Percentiles rank a stretch among this genome's conserved stretches.
Evolutionary conservation across 2,888 invertebrate genomes (phyloP).

Genomic region (Mantis religiosa): DNA sequence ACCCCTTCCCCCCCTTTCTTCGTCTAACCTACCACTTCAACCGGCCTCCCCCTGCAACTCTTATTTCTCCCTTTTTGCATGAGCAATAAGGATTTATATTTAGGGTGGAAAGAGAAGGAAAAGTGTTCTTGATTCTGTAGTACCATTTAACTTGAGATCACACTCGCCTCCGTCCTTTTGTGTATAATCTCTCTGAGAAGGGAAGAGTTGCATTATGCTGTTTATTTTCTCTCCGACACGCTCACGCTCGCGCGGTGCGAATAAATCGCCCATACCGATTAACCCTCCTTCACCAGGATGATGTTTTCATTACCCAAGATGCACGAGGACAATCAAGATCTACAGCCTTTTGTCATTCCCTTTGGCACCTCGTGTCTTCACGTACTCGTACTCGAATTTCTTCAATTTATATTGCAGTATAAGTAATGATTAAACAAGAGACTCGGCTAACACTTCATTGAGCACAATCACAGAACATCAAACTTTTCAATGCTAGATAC

Average conservation of each 20-base stretch:
- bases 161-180: background rate
- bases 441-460: no score
- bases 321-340: no score
- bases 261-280: background rate
- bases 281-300: background rate
- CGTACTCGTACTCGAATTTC: no score
- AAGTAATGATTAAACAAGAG: no score
- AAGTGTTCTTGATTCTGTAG: constrained; percentile 3
- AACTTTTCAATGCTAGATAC: no score
- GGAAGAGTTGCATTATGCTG: background rate
- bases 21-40: constrained; percentile 1
- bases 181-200: background rate
- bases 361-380: no score
- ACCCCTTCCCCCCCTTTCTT: constrained; percentile 8
- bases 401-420: no score
- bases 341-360: no score
- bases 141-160: constrained; percentile 8
- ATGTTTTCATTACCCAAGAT: background rate
- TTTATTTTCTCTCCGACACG: background rate
- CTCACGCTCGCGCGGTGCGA: background rate
- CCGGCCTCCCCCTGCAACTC: constrained; percentile 29
- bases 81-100: constrained; percentile 39
- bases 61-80: constrained; percentile 35
- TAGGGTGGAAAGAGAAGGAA: constrained; percentile 19
- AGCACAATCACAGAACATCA: no score